Base-by-base conservation (phyloP, 2,888 invertebrate genomes). In the Phasia obesa region DNA sequence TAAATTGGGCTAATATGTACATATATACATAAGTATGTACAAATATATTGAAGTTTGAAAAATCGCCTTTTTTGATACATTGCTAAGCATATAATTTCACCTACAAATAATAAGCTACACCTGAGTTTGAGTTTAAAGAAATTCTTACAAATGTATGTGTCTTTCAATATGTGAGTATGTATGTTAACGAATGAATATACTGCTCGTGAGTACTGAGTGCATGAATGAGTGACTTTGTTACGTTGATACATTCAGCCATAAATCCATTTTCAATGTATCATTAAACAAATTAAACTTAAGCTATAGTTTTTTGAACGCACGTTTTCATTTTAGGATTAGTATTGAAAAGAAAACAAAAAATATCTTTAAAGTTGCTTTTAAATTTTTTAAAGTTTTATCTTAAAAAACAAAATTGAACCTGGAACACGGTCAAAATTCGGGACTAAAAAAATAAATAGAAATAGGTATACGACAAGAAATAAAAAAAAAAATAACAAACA, bases 291-390 rank as follows among this genome's bases (percentile, higher is more conserved):
- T 76, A 57, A 71, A 71, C 75, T 74, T 57, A 76, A 76, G 70
- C 83, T 59, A 70, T 13, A 64, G 51, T 78, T 81, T 70, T 27
- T 60, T 44, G n/a, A 67, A 69, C 79, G 70, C 69, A 83, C 59
- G 35, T 55, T 73, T 70, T 53, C 17, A 35, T 9, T 69, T 53
- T 47, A 44, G 25, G 60, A 64, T 74, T n/a, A 78, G 64, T 3
- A 31, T 47, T 53, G 19, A 57, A 27, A 59, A 59, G 27, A 49
- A 70, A 67, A 57, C 55, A 35, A 75, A 64, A 71, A 31, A 38
- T 19, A 60, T 19, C 5, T 23, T 7, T 19, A 25, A 38, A 38
- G 53, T 3, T 47, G 7, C 5, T 47, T 3, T 19, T 5, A 1
- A 47, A 47, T 17, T 17, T 6, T 17, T 7, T 47, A 4, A 2